These are phyloP conservation scores for Tethea ocularis DNA, from an alignment of 2,888 invertebrate genomes.

Conservation along the genomic window DNA sequence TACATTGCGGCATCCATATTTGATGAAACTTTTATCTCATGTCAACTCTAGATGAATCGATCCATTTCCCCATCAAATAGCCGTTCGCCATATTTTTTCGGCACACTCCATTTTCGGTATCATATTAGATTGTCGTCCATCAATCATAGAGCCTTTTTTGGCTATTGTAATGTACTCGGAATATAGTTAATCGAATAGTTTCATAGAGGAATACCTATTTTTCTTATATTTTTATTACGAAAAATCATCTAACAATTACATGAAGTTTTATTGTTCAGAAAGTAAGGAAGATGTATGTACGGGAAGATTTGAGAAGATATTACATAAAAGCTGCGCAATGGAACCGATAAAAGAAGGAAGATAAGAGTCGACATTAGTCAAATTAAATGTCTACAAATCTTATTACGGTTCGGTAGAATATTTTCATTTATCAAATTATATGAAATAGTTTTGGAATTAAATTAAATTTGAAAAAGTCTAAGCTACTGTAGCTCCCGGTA, in stretches of 20 bases:
- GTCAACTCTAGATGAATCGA: slow-evolving; percentile 1
- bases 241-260: background rate
- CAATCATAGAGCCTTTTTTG: slow-evolving; percentile 40
- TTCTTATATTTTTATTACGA: background rate
- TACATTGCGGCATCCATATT: background rate
- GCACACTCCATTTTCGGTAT: slow-evolving; percentile 32
- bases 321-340: no score
- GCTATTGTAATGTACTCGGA: slow-evolving; percentile 21
- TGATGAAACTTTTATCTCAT: background rate
- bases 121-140: slow-evolving; percentile 34
- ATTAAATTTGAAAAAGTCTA: no score
- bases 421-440: no score
- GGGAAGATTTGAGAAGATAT: no score
- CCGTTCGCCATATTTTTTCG: slow-evolving; percentile 19
- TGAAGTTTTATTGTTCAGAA: background rate
- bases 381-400: no score
- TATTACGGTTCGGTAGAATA: no score
- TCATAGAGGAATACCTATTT: background rate
- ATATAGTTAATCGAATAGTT: slow-evolving; percentile 4
- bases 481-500: no score
- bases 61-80: slow-evolving; percentile 9
- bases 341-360: no score
- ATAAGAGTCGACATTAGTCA: no score
- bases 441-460: no score
- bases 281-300: no score